Conservation (phyloP, 2,797 vertebrate genomes). For the Miichthys miiuy region DNA sequence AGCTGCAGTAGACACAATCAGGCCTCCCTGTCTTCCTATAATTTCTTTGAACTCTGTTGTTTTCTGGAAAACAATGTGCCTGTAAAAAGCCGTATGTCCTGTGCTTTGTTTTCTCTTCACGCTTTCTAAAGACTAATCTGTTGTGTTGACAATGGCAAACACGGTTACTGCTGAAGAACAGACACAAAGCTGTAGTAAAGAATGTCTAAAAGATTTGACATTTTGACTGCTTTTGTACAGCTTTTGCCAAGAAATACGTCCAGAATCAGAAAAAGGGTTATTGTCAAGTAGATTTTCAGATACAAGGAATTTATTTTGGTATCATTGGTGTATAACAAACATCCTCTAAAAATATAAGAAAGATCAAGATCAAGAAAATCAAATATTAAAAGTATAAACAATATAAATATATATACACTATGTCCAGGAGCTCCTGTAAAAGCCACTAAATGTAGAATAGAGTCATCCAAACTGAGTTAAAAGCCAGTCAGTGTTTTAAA, state of each 20-base stretch:
- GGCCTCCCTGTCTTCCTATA: no score
- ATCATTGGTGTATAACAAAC: no score
- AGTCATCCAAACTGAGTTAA: no score
- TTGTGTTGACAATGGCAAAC: not conserved
- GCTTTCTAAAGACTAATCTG: not conserved
- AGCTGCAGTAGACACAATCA: constrained; percentile 7
- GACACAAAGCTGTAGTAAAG: not conserved
- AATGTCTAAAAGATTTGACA: not conserved
- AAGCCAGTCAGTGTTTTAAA: no score
- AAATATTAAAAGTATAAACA: no score
- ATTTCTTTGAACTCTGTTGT: not conserved
- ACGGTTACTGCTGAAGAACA: not conserved
- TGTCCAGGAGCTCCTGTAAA: no score
- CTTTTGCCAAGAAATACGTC: not conserved
- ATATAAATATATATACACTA: not conserved
- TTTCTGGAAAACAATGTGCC: not conserved
- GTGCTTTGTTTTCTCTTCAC: not conserved
- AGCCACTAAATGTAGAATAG: no score
- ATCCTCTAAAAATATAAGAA: no score
- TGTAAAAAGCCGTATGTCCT: not conserved
- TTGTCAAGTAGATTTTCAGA: no score
- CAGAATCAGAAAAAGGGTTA: no score
- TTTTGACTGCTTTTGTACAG: not conserved
- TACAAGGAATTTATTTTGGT: no score
- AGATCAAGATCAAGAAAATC: no score